phyloP scores from a whole-genome alignment of 2,113 vertebrate genomes.

The Ivindomyrus marchei region DNA sequence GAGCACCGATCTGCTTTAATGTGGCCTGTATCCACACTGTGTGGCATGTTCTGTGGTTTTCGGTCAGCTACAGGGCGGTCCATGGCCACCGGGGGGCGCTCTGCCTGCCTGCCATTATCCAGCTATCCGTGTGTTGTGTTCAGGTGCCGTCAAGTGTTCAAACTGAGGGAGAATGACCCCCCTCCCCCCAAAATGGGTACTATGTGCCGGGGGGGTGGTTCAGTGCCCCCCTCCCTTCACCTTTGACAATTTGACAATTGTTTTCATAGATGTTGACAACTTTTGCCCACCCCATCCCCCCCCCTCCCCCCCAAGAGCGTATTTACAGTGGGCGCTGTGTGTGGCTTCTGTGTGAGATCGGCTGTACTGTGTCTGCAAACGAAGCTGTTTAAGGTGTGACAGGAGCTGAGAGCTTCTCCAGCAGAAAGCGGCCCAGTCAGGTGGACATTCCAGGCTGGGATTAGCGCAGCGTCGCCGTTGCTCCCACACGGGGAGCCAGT shows the following conservation, averaged over 20 bases:
- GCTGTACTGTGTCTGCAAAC: slow-evolving; percentile 13
- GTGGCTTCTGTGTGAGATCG: background rate
- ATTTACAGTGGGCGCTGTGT: background rate
- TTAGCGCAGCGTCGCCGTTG: slow-evolving; percentile 38
- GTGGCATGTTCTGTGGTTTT: background rate
- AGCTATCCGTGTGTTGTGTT: background rate
- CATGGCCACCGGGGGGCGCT: background rate
- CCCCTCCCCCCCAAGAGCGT: background rate
- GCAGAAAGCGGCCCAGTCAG: slow-evolving; percentile 50
- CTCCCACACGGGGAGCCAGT: background rate
- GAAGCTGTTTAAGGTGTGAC: slow-evolving; percentile 51
- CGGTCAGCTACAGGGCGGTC: background rate
- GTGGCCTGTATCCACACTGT: background rate
- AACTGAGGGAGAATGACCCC: background rate
- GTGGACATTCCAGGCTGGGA: slow-evolving; percentile 52
- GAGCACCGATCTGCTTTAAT: background rate
- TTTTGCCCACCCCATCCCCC: background rate
- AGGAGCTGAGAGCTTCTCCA: slow-evolving; percentile 37
- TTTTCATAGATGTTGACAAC: background rate
- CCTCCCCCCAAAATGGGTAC: background rate
- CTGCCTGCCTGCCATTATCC: background rate
- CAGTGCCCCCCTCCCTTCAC: background rate
- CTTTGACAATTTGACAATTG: background rate
- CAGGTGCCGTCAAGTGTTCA: background rate
- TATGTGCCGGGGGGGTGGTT: background rate